A percentile compares a stretch with the other conserved stretches of the same genome.
These are phyloP conservation scores for Oryzias woworae DNA, from an alignment of 2,113 vertebrate species.

Conservation along the genomic window DNA sequence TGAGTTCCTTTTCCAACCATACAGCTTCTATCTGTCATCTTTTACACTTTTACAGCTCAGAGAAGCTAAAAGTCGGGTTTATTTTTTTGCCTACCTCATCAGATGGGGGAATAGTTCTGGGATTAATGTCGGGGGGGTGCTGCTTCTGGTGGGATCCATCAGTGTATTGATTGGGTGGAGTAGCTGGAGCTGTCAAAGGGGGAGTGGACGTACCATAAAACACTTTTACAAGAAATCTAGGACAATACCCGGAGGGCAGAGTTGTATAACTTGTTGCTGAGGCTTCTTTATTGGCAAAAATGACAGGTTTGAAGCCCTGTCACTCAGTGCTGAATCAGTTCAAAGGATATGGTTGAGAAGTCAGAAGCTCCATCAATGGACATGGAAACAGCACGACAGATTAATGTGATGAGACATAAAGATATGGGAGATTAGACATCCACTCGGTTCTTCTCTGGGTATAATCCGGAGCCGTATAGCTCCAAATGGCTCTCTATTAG, in stretches of 20 bases:
- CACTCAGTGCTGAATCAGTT: slow-evolving; percentile 10
- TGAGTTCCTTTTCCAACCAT: slow-evolving; percentile 24
- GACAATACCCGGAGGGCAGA: slow-evolving; percentile 33
- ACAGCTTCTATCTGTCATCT: slow-evolving; percentile 48
- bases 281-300: slow-evolving; percentile 18
- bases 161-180: slow-evolving; percentile 62
- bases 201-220: slow-evolving; percentile 54
- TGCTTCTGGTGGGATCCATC: slow-evolving; percentile 55
- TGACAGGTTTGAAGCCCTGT: slow-evolving; percentile 4
- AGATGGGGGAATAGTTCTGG: slow-evolving; percentile 59
- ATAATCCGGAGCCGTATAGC: slow-evolving; percentile 64
- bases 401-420: slow-evolving; percentile 65
- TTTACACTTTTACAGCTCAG: slow-evolving; percentile 48
- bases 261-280: slow-evolving; percentile 52
- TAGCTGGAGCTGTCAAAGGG: slow-evolving; percentile 21
- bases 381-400: slow-evolving; percentile 53
- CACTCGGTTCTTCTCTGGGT: slow-evolving; percentile 59
- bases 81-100: slow-evolving; percentile 64
- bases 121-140: slow-evolving; percentile 35
- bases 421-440: slow-evolving; percentile 64
- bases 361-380: slow-evolving; percentile 41
- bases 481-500: slow-evolving; percentile 76
- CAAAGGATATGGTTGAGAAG: slow-evolving; percentile 11
- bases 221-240: slow-evolving; percentile 63
- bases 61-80: slow-evolving; percentile 43